Percentiles rank a stretch among this genome's conserved stretches.
Conservation (phyloP, 1,140 invertebrate species). For the Armadillidium nasatum region DNA sequence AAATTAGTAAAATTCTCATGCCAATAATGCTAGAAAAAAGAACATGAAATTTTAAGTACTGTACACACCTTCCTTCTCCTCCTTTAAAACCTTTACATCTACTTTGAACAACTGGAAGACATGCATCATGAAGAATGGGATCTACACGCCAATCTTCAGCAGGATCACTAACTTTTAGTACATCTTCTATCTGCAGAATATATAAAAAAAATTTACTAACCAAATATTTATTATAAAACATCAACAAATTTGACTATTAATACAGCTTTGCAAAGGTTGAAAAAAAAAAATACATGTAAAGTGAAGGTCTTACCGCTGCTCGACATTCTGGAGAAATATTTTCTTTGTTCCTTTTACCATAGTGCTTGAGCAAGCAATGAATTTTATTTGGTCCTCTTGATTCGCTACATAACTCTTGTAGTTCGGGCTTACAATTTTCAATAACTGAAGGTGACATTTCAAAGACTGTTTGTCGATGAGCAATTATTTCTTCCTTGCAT, state of each 20-base stretch:
- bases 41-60: not conserved
- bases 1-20: not conserved
- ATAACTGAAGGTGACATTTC: constrained; percentile 84
- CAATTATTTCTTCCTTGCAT: constrained; percentile 74
- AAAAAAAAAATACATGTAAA: not conserved
- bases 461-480: constrained; percentile 84
- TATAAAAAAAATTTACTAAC: too few species aligned
- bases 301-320: not conserved
- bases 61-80: constrained; percentile 45
- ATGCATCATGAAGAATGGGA: constrained; percentile 77
- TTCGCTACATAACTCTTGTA: constrained; percentile 53
- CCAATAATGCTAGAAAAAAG: not conserved
- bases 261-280: too few species aligned
- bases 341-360: not conserved
- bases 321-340: not conserved
- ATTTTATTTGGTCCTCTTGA: constrained; percentile 60
- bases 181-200: constrained; percentile 61
- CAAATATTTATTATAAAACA: too few species aligned
- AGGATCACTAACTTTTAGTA: constrained; percentile 74
- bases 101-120: constrained; percentile 70
- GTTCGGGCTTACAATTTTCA: constrained; percentile 78
- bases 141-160: constrained; percentile 89
- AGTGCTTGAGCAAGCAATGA: constrained; percentile 90
- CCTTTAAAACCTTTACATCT: constrained; percentile 46
- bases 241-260: too few species aligned